Percentiles rank a stretch among this genome's conserved stretches.
Conservation (phyloP, 2,113 vertebrate species). For the Stegastes partitus region DNA sequence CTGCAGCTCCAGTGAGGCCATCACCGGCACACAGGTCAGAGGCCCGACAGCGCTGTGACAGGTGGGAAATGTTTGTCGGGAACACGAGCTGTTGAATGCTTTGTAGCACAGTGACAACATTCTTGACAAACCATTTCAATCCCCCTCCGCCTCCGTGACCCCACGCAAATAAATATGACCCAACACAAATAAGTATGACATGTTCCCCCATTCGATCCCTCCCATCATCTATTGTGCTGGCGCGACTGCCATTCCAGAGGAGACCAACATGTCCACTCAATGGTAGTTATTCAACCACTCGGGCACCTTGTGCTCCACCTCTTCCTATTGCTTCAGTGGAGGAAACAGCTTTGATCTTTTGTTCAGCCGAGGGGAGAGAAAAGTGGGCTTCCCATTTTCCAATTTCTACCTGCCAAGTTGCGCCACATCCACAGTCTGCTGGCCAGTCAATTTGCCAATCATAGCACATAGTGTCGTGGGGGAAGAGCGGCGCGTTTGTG, state of each 20-base stretch:
- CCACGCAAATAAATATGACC: slow-evolving; percentile 79
- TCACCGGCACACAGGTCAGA: slow-evolving; percentile 50
- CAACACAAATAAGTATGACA: slow-evolving; percentile 77
- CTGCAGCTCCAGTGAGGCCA: slow-evolving; percentile 19
- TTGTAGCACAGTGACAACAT: slow-evolving; percentile 70
- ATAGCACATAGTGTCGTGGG: slow-evolving; percentile 56
- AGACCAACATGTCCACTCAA: slow-evolving; percentile 52
- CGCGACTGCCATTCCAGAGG: slow-evolving; percentile 52
- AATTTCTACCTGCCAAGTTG: slow-evolving; percentile 85
- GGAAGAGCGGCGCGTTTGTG: slow-evolving; percentile 25
- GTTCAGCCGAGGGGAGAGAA: slow-evolving; percentile 73
- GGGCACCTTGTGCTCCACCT: slow-evolving; percentile 76
- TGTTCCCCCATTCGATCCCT: slow-evolving; percentile 61
- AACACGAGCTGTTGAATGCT: slow-evolving; percentile 48
- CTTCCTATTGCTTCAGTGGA: slow-evolving; percentile 57
- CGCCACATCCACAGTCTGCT: slow-evolving; percentile 55
- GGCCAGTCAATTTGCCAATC: slow-evolving; percentile 83
- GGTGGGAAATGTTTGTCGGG: slow-evolving; percentile 63
- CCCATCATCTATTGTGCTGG: slow-evolving; percentile 72
- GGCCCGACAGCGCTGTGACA: slow-evolving; percentile 67
- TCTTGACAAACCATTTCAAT: slow-evolving; percentile 77
- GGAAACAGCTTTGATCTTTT: slow-evolving; percentile 80
- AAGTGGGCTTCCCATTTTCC: slow-evolving; percentile 81
- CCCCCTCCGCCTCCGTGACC: slow-evolving; percentile 63
- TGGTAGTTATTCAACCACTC: slow-evolving; percentile 70